Evolutionary conservation across 2,113 vertebrate species (phyloP).

Genomic region (Oreochromis aureus): DNA sequence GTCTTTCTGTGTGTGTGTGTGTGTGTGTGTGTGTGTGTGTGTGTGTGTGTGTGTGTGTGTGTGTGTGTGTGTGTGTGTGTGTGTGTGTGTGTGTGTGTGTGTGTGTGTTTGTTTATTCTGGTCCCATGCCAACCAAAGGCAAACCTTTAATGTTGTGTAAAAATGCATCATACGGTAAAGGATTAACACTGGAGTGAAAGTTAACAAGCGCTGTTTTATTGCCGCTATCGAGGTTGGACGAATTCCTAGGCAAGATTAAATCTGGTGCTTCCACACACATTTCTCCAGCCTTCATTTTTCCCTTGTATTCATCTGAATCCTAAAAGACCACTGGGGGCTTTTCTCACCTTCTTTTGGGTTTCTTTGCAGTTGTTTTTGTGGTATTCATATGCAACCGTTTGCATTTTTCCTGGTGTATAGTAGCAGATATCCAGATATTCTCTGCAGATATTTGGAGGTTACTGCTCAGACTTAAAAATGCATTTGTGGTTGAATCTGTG

Average conservation of each 20-base stretch:
- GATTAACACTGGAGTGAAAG: not conserved
- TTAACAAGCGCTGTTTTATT: not conserved
- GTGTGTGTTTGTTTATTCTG: slow-evolving; percentile 13
- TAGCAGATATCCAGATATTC: not conserved
- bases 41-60: not conserved
- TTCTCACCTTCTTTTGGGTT: not conserved
- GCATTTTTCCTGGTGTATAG: not conserved
- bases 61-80: not conserved
- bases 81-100: not conserved
- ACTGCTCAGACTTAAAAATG: not conserved
- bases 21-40: not conserved
- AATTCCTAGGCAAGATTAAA: not conserved
- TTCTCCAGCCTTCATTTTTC: not conserved
- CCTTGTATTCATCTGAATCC: not conserved
- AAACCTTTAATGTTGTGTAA: not conserved
- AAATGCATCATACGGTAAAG: not conserved
- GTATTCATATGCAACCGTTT: not conserved
- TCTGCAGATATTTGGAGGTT: not conserved
- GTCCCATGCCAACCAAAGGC: slow-evolving; percentile 39
- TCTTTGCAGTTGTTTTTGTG: not conserved
- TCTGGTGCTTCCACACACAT: not conserved
- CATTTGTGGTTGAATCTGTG: not conserved
- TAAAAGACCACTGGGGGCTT: not conserved
- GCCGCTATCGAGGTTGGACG: not conserved
- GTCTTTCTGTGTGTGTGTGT: not conserved